phyloP scores from a whole-genome alignment of 1,140 invertebrate genomes.

The Pinna nobilis region DNA sequence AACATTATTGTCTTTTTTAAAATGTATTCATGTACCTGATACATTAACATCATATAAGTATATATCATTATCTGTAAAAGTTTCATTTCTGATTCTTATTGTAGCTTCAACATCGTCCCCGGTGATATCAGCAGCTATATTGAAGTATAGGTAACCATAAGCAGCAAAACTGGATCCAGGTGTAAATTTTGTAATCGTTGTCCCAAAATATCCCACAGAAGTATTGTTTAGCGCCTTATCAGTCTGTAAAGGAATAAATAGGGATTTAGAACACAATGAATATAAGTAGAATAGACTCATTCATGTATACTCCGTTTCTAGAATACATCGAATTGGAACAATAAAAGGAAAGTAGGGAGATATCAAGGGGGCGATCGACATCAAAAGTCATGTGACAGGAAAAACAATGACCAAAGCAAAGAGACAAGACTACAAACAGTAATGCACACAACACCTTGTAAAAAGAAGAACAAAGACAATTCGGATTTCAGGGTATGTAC shows the following conservation, averaged over 20 bases:
- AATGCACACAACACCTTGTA: neutral
- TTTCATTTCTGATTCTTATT: neutral
- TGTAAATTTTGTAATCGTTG: slow-evolving; percentile 8
- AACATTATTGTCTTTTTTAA: neutral
- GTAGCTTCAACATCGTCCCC: neutral
- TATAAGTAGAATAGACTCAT: neutral
- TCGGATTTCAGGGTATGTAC: neutral
- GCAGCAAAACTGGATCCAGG: slow-evolving; percentile 30
- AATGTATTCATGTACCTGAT: neutral
- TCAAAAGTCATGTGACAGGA: too few relatives aligned
- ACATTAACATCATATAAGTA: slow-evolving; percentile 1
- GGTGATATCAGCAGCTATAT: neutral
- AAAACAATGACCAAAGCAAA: neutral
- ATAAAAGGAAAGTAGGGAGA: neutral
- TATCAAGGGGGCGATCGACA: neutral
- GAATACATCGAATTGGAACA: neutral
- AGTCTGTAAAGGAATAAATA: slow-evolving; percentile 21
- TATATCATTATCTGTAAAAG: slow-evolving; percentile 1
- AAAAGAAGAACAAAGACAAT: neutral
- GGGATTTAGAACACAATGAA: too few relatives aligned
- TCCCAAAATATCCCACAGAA: slow-evolving; percentile 15
- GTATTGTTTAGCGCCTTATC: neutral
- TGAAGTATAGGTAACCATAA: slow-evolving; percentile 21
- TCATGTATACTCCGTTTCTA: neutral
- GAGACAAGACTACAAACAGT: neutral